Evolutionary conservation across 30 jellyfish, hydroid and myxozoan species (phyloP).

Genomic region (Catostylus mosaicus): DNA sequence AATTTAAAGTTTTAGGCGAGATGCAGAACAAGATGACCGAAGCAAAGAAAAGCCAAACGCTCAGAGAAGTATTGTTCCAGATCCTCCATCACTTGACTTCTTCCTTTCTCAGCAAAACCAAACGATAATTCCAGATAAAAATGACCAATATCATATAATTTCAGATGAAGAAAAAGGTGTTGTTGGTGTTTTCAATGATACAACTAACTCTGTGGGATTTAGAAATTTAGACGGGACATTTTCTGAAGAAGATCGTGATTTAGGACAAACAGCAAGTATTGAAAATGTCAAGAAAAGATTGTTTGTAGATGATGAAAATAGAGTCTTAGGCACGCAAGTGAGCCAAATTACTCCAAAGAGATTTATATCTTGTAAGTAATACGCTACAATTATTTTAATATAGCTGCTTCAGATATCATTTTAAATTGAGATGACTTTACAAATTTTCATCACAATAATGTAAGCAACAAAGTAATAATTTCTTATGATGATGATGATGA

Average conservation of each 20-base stretch:
- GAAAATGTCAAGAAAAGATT: background rate
- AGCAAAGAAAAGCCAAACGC: background rate
- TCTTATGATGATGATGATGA: no score
- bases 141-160: background rate
- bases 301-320: background rate
- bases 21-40: background rate
- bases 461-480: no score
- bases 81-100: conserved; percentile 26
- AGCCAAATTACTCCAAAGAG: background rate
- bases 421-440: no score
- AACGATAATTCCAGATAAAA: background rate
- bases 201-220: background rate
- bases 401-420: no score
- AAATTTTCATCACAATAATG: background rate
- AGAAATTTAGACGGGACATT: background rate
- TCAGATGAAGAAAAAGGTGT: background rate
- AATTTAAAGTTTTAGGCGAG: background rate
- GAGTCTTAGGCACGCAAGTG: background rate
- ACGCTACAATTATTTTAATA: no score
- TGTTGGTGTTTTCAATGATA: background rate
- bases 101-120: conserved; percentile 14
- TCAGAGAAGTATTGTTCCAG: background rate
- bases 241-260: background rate
- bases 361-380: background rate
- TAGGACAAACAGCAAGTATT: background rate